Conservation (phyloP, 2,113 vertebrate genomes). For the Chionomys nivalis region DNA sequence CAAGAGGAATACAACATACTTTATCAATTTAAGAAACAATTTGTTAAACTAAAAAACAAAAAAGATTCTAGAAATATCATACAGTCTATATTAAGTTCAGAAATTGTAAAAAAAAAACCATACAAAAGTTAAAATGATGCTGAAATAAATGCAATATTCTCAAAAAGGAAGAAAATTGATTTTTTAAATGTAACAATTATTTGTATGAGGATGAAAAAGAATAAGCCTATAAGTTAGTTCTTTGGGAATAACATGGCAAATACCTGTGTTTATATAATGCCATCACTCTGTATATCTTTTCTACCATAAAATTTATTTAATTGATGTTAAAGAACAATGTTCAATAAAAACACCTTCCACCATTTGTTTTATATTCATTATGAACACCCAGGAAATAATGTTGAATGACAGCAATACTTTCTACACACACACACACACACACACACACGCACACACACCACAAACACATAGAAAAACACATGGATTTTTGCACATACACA, state of each 20-base stretch:
- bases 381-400: constrained; percentile 54
- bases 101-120: not conserved
- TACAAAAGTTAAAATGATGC: not conserved
- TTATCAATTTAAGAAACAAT: not conserved
- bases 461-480: too few species aligned
- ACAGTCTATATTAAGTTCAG: not conserved
- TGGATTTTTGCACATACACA: not conserved
- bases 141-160: not conserved
- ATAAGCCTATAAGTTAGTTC: not conserved
- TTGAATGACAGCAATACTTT: constrained; percentile 56
- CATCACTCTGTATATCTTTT: not conserved
- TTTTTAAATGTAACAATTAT: not conserved
- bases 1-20: not conserved
- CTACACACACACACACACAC: not conserved
- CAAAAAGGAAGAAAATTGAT: not conserved
- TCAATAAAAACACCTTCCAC: not conserved
- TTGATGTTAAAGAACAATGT: not conserved
- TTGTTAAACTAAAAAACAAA: not conserved
- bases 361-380: constrained; percentile 44
- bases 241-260: not conserved
- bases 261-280: not conserved
- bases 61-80: not conserved
- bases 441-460: too few species aligned
- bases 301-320: not conserved
- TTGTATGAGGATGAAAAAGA: not conserved